Evolutionary conservation across 2,888 invertebrate genomes (phyloP), one percentile per base, ranked within the genome.

Genomic region (Bruchidius siliquastri): DNA sequence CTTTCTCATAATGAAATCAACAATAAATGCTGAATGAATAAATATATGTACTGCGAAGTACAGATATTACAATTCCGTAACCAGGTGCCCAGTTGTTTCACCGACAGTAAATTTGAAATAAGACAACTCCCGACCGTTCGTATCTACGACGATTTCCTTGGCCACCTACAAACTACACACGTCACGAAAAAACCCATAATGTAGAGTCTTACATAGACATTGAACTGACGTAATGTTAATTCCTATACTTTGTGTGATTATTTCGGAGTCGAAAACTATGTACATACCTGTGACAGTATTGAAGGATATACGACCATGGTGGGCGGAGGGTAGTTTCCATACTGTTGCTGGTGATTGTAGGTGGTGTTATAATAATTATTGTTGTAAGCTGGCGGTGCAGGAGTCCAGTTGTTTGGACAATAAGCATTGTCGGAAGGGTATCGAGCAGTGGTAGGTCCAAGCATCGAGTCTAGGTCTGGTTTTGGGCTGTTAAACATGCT

Each of bases 281-380:
- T n/a, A 49, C 49, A 49, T 49, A 49, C 49, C 49, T 49, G 49
- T 49, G 49, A 49, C 6, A 49, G 66, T 71, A 94, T 93, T 0
- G 94, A 87, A 81, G 94, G 94, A 82, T 90, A 91, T 0, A 94
- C 89, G 21, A 95, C 91, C 91, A 0, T 92, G 21, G 72, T 90
- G 0, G 90, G 87, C 72, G 88, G 88, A 0, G 92, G 89, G 79
- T 89, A 89, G 79, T 89, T 90, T 74, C 90, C 88, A 85, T 91
- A 91, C 3, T 89, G 88, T 77, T 91, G 88, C 81, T 91, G 91
- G 68, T 68, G 68, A 78, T 89, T 89, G 82, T 89, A 89, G 21
- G 85, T 81, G 77, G 90, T 90, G 84, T 90, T 90, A 87, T 94
- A 93, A 83, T 92, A 93, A 76, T 91, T 91, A 85, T 82, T 81